Conservation (phyloP, 2,888 invertebrate species). For the Zygaena filipendulae region DNA sequence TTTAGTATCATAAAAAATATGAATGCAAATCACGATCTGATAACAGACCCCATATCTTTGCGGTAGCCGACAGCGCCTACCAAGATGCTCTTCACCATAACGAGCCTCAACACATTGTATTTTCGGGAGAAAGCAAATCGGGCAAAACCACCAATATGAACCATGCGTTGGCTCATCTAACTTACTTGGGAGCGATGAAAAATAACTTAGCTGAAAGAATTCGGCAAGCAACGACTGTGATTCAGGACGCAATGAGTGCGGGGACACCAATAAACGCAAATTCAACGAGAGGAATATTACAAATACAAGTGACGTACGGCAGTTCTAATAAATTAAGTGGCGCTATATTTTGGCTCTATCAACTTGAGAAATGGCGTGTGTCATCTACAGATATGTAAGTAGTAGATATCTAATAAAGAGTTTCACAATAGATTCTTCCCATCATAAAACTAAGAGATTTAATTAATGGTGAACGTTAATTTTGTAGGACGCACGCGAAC, state of each 20-base stretch:
- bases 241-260: constrained; percentile 85
- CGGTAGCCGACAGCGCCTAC: constrained; percentile 89
- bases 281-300: constrained; percentile 85
- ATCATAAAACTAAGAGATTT: constrained; percentile 5
- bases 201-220: constrained; percentile 73
- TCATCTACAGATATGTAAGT: constrained; percentile 80
- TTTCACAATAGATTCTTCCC: constrained; percentile 1
- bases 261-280: constrained; percentile 86
- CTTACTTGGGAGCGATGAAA: constrained; percentile 81
- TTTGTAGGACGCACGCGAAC: constrained; percentile 83
- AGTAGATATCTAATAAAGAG: constrained; percentile 2
- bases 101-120: constrained; percentile 85
- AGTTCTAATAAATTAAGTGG: constrained; percentile 89
- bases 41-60: constrained; percentile 90
- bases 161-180: constrained; percentile 82
- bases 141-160: constrained; percentile 90
- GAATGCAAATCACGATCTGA: constrained; percentile 87
- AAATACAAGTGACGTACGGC: constrained; percentile 85
- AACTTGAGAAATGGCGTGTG: constrained; percentile 90
- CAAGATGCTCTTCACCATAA: constrained; percentile 92
- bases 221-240: constrained; percentile 73
- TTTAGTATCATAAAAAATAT: constrained; percentile 82
- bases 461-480: constrained; percentile 6
- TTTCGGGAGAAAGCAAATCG: constrained; percentile 91
- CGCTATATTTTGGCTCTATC: constrained; percentile 86